phyloP scores from a whole-genome alignment of 2,113 vertebrate species.

The Microtus ochrogaster region DNA sequence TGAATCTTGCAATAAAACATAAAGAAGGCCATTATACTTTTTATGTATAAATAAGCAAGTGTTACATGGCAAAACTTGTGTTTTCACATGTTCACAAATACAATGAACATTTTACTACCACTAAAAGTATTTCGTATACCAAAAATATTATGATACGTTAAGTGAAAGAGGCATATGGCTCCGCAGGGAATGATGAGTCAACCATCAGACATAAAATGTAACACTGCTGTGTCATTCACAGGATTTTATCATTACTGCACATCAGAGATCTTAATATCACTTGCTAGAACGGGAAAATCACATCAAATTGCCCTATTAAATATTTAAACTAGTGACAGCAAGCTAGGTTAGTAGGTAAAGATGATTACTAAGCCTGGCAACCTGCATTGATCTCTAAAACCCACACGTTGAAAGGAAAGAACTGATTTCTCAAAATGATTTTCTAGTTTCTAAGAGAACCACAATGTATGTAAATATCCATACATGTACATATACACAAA shows the following conservation, averaged over 20 bases:
- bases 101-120: neutral
- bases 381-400: neutral
- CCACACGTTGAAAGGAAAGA: neutral
- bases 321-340: neutral
- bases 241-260: neutral
- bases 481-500: neutral
- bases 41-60: neutral
- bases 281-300: conserved; percentile 17
- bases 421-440: neutral
- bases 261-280: neutral
- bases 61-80: neutral
- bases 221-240: neutral
- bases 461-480: neutral
- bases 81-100: neutral
- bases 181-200: neutral
- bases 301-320: neutral
- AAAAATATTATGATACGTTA: neutral
- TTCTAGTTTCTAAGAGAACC: neutral
- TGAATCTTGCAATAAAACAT: neutral
- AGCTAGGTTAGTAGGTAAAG: neutral
- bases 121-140: neutral
- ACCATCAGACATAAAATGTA: neutral
- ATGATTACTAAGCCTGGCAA: neutral
- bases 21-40: neutral
- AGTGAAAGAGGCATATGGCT: neutral